Evolutionary conservation across 2,888 invertebrate species (phyloP), one percentile per base, ranked within the genome.

Genomic region (Himalopsyche tibetana): DNA sequence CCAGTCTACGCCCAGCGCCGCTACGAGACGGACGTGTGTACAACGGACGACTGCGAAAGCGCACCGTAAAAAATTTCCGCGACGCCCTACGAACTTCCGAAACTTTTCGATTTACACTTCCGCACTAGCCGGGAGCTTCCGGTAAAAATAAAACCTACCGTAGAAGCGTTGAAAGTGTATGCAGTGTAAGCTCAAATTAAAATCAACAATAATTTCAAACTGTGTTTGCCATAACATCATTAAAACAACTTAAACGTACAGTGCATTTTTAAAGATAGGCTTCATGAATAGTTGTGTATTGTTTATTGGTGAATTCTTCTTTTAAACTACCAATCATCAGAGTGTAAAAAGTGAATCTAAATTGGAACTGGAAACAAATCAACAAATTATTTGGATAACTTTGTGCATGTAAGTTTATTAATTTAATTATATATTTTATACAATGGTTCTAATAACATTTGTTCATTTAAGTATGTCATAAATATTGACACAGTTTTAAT

Each of bases 1-100:
- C 12, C 74, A 74, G 74, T 74, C 74, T 74, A 74, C 38, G 74
- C 74, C 74, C 74, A 74, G 74, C 74, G 74, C 36, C 74, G 74
- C 74, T 74, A 36, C 28, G 28, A 74, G 74, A 74, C 74, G 74
- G 74, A 74, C 74, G 74, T 74, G 74, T 36, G 74, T 74, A 51
- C 51, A 28, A 74, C 74, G 74, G 36, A 28, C 8, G 15, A 36
- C 36, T 38, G 74, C 74, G 36, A 74, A 36, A 74, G 74, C 36
- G 36, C 36, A 74, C 19, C 38, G 38, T 74, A 74, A 74, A 38
- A 74, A 74, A 2, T 74, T 74, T 74, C 74, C 74, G 74, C 63
- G 63, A 11, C 74, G 74, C 12, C 74, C 36, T 74, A 74, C 74
- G 74, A 74, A 74, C 74, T 74, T 74, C 74, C 74, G 74, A 74